Percentiles rank a stretch among this genome's conserved stretches.
phyloP scores from a whole-genome alignment of 2,797 vertebrate genomes.

The Hydrocynus forskahlii region DNA sequence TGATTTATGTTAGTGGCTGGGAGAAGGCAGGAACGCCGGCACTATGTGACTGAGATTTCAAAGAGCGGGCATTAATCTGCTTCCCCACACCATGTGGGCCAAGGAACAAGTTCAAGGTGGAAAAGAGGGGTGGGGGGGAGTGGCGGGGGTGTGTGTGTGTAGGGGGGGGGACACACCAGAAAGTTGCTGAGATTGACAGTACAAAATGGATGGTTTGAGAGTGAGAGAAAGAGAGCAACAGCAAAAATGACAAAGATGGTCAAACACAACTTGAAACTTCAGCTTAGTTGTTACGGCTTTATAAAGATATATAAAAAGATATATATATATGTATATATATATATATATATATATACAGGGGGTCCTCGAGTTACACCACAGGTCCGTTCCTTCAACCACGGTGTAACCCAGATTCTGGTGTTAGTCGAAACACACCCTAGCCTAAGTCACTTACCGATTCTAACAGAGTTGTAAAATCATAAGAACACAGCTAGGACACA shows the following conservation, averaged over 20 bases:
- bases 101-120: conserved; percentile 75
- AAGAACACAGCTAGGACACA: too few species aligned
- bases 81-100: conserved; percentile 62
- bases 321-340: too few species aligned
- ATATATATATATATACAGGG: too few species aligned
- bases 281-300: background rate
- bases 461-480: too few species aligned
- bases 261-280: background rate
- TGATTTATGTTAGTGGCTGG: conserved; percentile 70
- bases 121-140: conserved; percentile 43
- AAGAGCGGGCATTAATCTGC: conserved; percentile 74
- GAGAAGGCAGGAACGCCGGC: conserved; percentile 58
- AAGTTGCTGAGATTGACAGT: conserved; percentile 62
- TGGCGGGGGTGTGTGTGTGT: too few species aligned
- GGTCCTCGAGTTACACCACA: too few species aligned
- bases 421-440: too few species aligned
- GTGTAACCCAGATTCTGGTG: too few species aligned
- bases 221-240: conserved; percentile 9
- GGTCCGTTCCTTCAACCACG: too few species aligned
- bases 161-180: conserved; percentile 48
- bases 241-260: conserved; percentile 8
- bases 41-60: conserved; percentile 72
- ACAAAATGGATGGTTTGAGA: conserved; percentile 43
- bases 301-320: too few species aligned
- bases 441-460: too few species aligned